Evolutionary conservation across 2,113 vertebrate species (phyloP).

Genomic region (Lophius piscatorius): DNA sequence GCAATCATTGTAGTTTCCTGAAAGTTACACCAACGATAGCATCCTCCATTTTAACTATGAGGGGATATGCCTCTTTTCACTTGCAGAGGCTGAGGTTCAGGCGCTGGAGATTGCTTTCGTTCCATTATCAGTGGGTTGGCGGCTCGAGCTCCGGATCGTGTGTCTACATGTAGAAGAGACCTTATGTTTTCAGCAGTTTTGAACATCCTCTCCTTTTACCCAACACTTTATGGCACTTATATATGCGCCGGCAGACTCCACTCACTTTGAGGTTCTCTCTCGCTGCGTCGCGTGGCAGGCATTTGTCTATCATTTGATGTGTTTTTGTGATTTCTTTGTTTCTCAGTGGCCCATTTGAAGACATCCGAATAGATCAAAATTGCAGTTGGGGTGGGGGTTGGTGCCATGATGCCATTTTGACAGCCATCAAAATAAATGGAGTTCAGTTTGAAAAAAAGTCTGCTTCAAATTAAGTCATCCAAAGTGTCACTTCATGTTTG

Average conservation of each 20-base stretch:
- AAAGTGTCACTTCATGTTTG: constrained; percentile 6
- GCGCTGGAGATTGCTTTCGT: no score
- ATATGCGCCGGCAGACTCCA: background rate
- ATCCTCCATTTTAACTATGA: no score
- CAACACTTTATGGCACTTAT: no score
- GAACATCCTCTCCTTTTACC: no score
- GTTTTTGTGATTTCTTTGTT: background rate
- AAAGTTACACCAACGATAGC: no score
- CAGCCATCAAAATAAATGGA: constrained; percentile 8
- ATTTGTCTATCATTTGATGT: constrained; percentile 11
- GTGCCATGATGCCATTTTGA: background rate
- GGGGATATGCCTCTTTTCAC: no score
- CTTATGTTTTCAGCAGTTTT: no score
- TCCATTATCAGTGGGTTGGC: no score
- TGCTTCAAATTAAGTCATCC: constrained; percentile 7
- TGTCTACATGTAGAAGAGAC: no score
- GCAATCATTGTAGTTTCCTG: no score
- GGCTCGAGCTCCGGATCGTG: no score
- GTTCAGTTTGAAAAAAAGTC: constrained; percentile 6
- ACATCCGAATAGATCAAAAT: constrained; percentile 22
- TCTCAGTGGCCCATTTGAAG: constrained; percentile 4
- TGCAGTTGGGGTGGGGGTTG: constrained; percentile 3
- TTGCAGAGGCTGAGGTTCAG: no score
- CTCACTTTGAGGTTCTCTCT: constrained; percentile 9
- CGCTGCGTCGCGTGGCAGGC: background rate